Evolutionary conservation across 2,113 vertebrate genomes (phyloP), one percentile per base, ranked within the genome.

Genomic region (Spheniscus mendiculus): DNA sequence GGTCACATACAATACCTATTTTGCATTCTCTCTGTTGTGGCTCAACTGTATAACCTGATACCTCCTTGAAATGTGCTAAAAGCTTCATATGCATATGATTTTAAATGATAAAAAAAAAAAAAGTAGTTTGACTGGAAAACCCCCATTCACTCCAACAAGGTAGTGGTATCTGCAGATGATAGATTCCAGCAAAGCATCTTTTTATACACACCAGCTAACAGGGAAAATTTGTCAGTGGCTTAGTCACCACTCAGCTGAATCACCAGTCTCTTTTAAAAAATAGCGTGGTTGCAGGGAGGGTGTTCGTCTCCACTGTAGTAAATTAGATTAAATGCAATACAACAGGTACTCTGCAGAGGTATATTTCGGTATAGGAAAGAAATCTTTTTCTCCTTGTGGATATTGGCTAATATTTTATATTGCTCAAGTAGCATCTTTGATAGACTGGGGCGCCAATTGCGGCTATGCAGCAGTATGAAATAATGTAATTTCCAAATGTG

Each of bases 231-330:
- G 66, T 96, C 87, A 73, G 85, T 83, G 56, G 77, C 91, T 94
- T 91, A 94, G 93, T 96, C 92, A 96, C 62, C 77, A 29, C 52
- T 95, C 82, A 92, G 88, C 79, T 96, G 93, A 96, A 89, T 93
- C 95, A 96, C 65, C 72, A 62, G 52, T 69, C 66, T 89, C 34
- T 96, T 73, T 66, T 62, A n/a, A 95, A 96, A 94, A 95, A 91
- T 27, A 88, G 44, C 40, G 20, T 32, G 53, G 56, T 61, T 91
- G 77, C 12, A 2, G 42, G 20, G 26, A 90, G 20, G 40, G 30
- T 30, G 52, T 82, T 93, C 67, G 61, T 87, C 44, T 71, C 26
- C 59, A 56, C 38, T 65, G 2, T 66, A 93, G 40, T 62, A 92
- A 93, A 87, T 95, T 89, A 84, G 81, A 79, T 93, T 89, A 90